These are phyloP conservation scores for Stomatorhinus walkeri DNA, from an alignment of 2,797 vertebrate genomes.

Conservation along the genomic window DNA sequence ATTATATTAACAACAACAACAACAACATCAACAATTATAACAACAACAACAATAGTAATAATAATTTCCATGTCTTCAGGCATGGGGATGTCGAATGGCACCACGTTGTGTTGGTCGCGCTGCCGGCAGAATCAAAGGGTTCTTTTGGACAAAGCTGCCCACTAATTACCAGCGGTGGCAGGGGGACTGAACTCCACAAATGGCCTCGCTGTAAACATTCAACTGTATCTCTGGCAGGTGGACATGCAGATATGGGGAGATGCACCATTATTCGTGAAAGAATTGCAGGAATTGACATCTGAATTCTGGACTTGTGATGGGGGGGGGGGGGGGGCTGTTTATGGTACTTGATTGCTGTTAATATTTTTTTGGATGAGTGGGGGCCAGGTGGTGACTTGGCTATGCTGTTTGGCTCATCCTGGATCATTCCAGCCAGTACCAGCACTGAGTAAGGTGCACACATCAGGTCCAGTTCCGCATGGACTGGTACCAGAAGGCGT, in stretches of 20 bases:
- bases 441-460: background rate
- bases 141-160: conserved; percentile 8
- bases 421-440: background rate
- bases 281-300: background rate
- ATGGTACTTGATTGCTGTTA: background rate
- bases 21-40: background rate
- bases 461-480: background rate
- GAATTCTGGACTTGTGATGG: background rate
- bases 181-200: background rate
- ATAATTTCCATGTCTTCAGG: background rate
- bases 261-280: background rate
- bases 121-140: background rate
- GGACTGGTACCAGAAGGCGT: background rate
- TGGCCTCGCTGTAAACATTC: background rate
- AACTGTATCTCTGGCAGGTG: conserved; percentile 4
- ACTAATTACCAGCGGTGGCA: background rate
- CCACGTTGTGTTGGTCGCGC: background rate
- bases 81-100: background rate
- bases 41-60: background rate
- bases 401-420: background rate
- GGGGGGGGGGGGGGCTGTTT: background rate
- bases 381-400: background rate
- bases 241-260: background rate
- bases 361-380: background rate
- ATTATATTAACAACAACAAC: background rate